Percentiles rank a stretch among this genome's conserved stretches.
Evolutionary conservation across 2,113 vertebrate species (phyloP).

Genomic region (Pygathrix nemaeus): DNA sequence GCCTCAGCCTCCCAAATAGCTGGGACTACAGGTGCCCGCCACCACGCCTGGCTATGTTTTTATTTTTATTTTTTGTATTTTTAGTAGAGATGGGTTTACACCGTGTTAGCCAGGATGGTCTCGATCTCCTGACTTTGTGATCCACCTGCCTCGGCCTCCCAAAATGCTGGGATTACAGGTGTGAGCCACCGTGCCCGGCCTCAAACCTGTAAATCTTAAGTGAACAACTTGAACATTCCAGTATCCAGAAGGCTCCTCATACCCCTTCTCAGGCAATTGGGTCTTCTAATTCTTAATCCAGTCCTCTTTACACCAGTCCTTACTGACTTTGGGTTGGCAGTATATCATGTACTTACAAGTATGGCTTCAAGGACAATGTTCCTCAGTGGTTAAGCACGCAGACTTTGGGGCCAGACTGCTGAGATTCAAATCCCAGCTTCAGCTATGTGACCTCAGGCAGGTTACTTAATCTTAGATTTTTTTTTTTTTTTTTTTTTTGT

Average conservation of each 20-base stretch:
- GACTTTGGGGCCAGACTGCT: not conserved
- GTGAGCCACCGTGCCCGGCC: too few species aligned
- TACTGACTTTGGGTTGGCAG: not conserved
- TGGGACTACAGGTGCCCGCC: too few species aligned
- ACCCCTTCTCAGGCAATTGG: not conserved
- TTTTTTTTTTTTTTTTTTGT: too few species aligned
- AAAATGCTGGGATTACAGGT: too few species aligned
- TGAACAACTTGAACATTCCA: not conserved
- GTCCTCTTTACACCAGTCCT: not conserved
- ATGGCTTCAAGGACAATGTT: not conserved
- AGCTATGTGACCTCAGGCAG: not conserved
- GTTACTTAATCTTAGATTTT: not conserved
- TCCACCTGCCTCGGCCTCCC: too few species aligned
- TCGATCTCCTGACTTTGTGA: too few species aligned
- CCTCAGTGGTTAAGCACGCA: not conserved
- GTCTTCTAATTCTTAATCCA: not conserved
- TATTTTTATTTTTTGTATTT: too few species aligned
- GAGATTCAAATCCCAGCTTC: not conserved
- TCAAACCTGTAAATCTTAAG: not conserved
- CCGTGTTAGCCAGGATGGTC: too few species aligned
- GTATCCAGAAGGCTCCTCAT: not conserved
- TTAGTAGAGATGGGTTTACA: too few species aligned
- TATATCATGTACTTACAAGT: not conserved
- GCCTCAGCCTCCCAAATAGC: too few species aligned
- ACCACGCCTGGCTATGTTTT: too few species aligned